Evolutionary conservation across 2,797 vertebrate genomes (phyloP).

Genomic region (Scleropages formosus): DNA sequence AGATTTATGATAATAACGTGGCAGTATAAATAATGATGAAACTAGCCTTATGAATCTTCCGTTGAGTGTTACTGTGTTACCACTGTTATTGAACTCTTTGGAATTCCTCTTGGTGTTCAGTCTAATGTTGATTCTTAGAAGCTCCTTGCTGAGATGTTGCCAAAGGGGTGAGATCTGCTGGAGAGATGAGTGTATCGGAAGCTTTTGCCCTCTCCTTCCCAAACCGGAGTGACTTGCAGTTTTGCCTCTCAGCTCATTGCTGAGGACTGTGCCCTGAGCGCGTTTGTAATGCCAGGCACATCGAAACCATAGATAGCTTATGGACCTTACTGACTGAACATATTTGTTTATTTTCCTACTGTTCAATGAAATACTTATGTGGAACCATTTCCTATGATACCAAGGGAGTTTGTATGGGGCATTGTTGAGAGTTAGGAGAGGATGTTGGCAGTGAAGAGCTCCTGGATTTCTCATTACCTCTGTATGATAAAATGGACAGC

Average conservation of each 20-base stretch:
- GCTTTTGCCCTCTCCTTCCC: neutral
- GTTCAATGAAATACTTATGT: conserved; percentile 39
- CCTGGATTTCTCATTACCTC: conserved; percentile 35
- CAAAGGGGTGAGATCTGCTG: neutral
- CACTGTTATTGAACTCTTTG: neutral
- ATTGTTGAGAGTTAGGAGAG: conserved; percentile 25
- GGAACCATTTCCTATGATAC: conserved; percentile 34
- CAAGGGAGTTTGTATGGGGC: conserved; percentile 34
- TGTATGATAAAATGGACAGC: conserved; percentile 12
- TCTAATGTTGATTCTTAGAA: neutral
- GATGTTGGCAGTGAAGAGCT: conserved; percentile 34
- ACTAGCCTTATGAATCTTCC: neutral
- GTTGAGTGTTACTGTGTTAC: no score
- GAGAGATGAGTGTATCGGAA: neutral
- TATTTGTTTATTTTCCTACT: conserved; percentile 31
- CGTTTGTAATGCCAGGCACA: conserved; percentile 12
- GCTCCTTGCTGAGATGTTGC: neutral
- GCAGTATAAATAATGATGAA: neutral
- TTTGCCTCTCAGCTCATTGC: neutral
- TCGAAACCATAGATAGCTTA: conserved; percentile 17
- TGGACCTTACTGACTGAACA: neutral
- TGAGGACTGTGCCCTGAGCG: neutral
- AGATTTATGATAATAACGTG: neutral
- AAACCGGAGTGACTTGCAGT: neutral
- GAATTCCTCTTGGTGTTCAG: neutral